Evolutionary conservation across 2,888 invertebrate genomes (phyloP).

Genomic region (Drosophila multiciliata): DNA sequence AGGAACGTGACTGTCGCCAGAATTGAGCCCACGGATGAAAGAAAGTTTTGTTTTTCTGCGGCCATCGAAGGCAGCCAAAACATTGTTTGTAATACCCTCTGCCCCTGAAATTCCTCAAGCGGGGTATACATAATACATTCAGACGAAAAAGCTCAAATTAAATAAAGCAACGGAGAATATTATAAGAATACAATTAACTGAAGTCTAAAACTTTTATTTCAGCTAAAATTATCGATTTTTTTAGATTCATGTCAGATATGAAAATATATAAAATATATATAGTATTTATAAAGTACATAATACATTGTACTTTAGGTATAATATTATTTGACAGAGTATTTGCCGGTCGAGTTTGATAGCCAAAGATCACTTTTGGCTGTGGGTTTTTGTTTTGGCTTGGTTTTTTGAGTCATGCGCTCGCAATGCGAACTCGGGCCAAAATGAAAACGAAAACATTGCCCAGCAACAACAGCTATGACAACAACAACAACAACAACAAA

Average conservation of each 20-base stretch:
- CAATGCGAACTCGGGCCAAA: conserved; percentile 55
- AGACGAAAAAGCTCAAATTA: neutral
- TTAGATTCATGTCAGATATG: neutral
- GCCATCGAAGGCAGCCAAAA: conserved; percentile 20
- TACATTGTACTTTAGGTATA: too few species aligned
- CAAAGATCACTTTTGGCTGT: neutral
- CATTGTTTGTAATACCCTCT: conserved; percentile 31
- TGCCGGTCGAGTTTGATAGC: neutral
- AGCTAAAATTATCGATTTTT: neutral
- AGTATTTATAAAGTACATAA: too few species aligned
- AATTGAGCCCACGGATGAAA: conserved; percentile 70
- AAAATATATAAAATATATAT: neutral
- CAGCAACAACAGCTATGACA: conserved; percentile 35
- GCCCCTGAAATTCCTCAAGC: neutral
- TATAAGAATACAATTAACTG: neutral
- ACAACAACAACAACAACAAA: conserved; percentile 24
- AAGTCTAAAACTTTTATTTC: neutral
- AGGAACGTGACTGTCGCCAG: conserved; percentile 75
- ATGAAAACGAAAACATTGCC: conserved; percentile 63
- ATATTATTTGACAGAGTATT: conserved; percentile 22
- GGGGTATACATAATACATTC: neutral
- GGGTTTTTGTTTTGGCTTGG: conserved; percentile 20
- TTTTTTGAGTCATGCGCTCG: conserved; percentile 62
- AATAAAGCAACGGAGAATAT: neutral
- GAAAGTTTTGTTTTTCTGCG: conserved; percentile 59